Base-by-base conservation (phyloP, 2,888 invertebrate species). In the Dicyrtoma fusca region DNA sequence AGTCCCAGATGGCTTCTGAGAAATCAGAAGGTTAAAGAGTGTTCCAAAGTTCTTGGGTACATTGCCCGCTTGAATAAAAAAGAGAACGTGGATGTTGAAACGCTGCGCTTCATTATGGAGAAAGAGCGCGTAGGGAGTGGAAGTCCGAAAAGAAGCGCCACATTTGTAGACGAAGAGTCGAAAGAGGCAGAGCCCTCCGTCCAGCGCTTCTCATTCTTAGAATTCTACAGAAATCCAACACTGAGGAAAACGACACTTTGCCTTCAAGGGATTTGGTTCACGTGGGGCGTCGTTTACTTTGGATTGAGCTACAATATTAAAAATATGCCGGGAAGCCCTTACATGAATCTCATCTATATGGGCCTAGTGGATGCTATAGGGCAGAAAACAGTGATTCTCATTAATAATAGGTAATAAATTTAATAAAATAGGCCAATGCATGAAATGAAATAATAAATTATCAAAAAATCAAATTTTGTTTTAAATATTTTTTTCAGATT, bases 301-400 rank as follows among this genome's bases (percentile, higher is more conserved):
- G 77, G 77, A 23, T 70, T 77, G 13, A 73, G 74, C 25, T 77
- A 73, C 59, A 77, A 76, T 55, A 70, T 73, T 14, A 75, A 76
- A 23, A 76, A 75, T 64, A 44, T 77, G 4, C 49, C 57, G 5
- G 75, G 76, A 17, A 71, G 75, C 69, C 53, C 64, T 21, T 73
- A 75, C 45, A 49, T 74, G 26, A 77, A 76, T 64, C 69, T 77
- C 6, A 63, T 51, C 21, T 63, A 72, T 10, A 72, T 76, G 74
- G 77, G 75, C 0, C 21, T 74, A 2, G 68, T 73, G 0, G 77
- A 77, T 47, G 69, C 75, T 11, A 21, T 76, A 19, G 77, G 75
- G 4, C 76, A 74, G 69, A 73, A 74, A 11, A 62, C 66, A 1
- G 69, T 75, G 14, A 47, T 75, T 8, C 69, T 74, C 4, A 53